These are phyloP conservation scores for Arothron firmamentum DNA, from an alignment of 2,113 vertebrate genomes.

Conservation along the genomic window DNA sequence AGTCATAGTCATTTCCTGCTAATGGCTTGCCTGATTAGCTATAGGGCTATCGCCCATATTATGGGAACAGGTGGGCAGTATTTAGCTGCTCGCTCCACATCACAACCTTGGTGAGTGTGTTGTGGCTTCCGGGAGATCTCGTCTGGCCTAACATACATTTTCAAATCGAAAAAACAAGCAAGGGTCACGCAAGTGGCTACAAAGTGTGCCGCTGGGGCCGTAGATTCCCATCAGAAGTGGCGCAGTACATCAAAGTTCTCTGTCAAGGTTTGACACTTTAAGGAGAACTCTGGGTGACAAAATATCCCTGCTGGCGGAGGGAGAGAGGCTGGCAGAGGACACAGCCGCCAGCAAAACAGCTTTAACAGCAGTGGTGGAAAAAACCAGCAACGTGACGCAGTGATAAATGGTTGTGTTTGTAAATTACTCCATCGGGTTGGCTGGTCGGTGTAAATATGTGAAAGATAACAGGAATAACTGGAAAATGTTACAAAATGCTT, in stretches of 20 bases:
- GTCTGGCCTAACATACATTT: no score
- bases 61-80: slow-evolving; percentile 27
- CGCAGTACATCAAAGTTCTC: slow-evolving; percentile 15
- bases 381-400: no score
- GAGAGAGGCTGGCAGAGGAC: slow-evolving; percentile 14
- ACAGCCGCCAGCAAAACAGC: not conserved
- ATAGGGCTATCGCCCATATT: slow-evolving; percentile 19
- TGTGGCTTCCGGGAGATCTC: not conserved
- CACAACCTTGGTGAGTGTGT: not conserved
- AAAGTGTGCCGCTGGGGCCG: slow-evolving; percentile 1
- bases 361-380: no score
- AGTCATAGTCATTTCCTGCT: slow-evolving; percentile 40
- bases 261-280: slow-evolving; percentile 19
- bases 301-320: slow-evolving; percentile 25
- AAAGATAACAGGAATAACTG: no score
- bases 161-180: slow-evolving; percentile 2
- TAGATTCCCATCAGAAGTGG: slow-evolving; percentile 18
- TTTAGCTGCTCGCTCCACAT: slow-evolving; percentile 23
- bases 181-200: slow-evolving; percentile 6
- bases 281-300: slow-evolving; percentile 14
- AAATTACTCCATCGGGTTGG: no score
- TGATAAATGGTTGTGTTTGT: no score
- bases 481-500: no score
- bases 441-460: no score
- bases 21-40: slow-evolving; percentile 37